phyloP scores from a whole-genome alignment of 2,888 invertebrate species.

The Hedya salicella region DNA sequence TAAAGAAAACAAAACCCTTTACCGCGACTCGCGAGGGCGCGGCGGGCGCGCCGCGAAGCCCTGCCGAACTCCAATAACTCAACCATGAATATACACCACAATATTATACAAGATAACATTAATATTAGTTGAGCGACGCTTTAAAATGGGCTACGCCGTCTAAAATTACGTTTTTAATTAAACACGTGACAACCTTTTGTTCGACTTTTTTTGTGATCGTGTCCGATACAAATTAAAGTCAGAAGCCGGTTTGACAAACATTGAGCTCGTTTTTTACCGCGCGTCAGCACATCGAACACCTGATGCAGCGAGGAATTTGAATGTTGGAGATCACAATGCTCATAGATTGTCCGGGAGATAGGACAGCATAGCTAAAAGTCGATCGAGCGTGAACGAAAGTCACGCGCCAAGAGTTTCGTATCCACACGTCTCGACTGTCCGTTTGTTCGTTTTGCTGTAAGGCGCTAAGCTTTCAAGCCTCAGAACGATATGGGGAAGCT shows the following conservation, averaged over 20 bases:
- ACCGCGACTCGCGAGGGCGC: constrained; percentile 55
- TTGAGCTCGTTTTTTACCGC: constrained; percentile 12
- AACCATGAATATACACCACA: constrained; percentile 41
- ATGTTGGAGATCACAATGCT: constrained; percentile 49
- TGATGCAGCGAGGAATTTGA: constrained; percentile 39
- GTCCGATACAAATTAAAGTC: constrained; percentile 34
- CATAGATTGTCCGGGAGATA: constrained; percentile 69
- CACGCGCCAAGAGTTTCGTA: constrained; percentile 78
- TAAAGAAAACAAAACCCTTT: constrained; percentile 84
- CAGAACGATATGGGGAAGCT: constrained; percentile 18
- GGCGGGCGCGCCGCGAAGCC: constrained; percentile 58
- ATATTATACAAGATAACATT: constrained; percentile 31
- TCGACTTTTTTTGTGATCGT: constrained; percentile 25
- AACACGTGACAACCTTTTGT: constrained; percentile 29
- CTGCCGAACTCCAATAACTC: constrained; percentile 52
- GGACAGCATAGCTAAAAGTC: constrained; percentile 69
- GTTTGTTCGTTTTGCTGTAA: constrained; percentile 47
- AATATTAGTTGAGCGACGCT: constrained; percentile 20
- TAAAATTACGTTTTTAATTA: constrained; percentile 33
- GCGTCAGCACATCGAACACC: constrained; percentile 34
- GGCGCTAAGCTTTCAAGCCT: constrained; percentile 44
- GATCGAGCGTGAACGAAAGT: constrained; percentile 77
- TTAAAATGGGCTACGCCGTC: constrained; percentile 14
- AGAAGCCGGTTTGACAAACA: constrained; percentile 31
- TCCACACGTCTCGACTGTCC: constrained; percentile 66